These are phyloP conservation scores for Vulpes vulpes DNA, from an alignment of 2,113 vertebrate species.

Conservation along the genomic window DNA sequence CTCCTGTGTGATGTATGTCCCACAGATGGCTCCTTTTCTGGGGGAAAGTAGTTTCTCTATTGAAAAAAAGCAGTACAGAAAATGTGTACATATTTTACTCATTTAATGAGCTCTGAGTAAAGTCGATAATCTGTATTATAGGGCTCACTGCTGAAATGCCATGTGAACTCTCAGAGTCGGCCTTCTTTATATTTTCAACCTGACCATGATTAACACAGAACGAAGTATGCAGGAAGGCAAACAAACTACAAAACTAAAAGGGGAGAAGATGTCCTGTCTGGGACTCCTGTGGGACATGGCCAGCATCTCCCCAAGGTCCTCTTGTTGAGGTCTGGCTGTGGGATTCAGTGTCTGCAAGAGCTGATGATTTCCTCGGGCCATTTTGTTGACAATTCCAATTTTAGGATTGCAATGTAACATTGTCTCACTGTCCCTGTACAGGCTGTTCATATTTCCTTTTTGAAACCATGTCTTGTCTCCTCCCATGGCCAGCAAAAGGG, in stretches of 20 bases:
- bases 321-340: rapidly evolving
- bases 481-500: not conserved
- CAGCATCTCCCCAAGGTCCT: no score
- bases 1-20: not conserved
- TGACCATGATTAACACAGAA: not conserved
- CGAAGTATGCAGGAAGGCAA: not conserved
- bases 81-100: not conserved
- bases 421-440: not conserved
- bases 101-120: not conserved
- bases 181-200: not conserved
- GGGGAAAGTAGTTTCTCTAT: not conserved
- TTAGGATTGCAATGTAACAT: not conserved
- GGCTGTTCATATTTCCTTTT: not conserved
- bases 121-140: not conserved
- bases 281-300: rapidly evolving
- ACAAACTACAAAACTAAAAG: not conserved
- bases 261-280: not conserved
- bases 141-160: not conserved
- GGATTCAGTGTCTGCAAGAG: rapidly evolving
- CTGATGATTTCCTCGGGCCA: not conserved
- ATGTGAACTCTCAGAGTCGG: not conserved
- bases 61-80: constrained; percentile 32
- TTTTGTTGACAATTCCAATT: not conserved
- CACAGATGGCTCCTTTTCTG: not conserved
- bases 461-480: not conserved